Evolutionary conservation across 2,888 invertebrate species (phyloP).

Genomic region (Molanna angustata): DNA sequence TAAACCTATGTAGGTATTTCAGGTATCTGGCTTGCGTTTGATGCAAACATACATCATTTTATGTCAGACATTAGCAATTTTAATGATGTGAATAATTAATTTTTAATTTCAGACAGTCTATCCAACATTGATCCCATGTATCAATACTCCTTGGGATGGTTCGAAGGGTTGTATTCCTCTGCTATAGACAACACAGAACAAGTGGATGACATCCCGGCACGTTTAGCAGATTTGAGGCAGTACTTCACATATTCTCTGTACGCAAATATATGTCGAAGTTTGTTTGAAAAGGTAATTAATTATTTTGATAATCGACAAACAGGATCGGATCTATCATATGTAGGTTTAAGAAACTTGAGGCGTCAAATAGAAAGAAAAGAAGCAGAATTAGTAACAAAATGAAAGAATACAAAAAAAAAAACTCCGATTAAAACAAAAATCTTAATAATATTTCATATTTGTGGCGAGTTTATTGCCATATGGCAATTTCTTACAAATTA

Average conservation of each 20-base stretch:
- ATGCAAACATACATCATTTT: no score
- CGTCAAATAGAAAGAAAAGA: no score
- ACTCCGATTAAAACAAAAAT: no score
- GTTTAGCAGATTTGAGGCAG: conserved; percentile 70
- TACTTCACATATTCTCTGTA: conserved; percentile 90
- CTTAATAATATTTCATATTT: no score
- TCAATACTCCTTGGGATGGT: conserved; percentile 93
- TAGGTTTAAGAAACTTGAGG: neutral
- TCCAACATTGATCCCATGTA: conserved; percentile 97
- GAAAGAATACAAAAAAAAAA: no score
- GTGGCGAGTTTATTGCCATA: no score
- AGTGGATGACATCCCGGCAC: conserved; percentile 73
- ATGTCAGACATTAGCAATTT: no score
- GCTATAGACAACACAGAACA: conserved; percentile 85
- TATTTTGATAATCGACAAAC: neutral
- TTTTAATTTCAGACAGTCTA: conserved; percentile 73
- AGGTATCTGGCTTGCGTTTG: no score
- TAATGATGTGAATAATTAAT: no score
- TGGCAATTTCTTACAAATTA: no score
- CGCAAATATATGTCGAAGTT: conserved; percentile 86
- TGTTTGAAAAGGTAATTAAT: conserved; percentile 78
- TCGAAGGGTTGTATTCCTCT: conserved; percentile 81
- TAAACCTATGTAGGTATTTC: no score
- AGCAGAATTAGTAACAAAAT: no score
- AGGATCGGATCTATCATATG: neutral